phyloP scores from a whole-genome alignment of 2,797 vertebrate species.

The Scyliorhinus canicula region DNA sequence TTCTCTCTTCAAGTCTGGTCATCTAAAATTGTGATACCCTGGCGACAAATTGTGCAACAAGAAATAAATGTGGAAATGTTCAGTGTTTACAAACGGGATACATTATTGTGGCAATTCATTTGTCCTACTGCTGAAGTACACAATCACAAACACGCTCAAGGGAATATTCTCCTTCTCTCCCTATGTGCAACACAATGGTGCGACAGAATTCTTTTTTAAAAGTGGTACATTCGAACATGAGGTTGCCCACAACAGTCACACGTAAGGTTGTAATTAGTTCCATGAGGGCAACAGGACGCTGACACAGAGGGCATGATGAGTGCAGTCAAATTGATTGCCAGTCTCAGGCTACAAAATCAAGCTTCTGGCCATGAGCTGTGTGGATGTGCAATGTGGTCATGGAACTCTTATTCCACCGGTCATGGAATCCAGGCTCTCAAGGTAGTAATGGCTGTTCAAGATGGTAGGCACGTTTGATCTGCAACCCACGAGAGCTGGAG shows the following conservation, averaged over 20 bases:
- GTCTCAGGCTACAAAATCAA: no score
- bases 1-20: not conserved
- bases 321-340: no score
- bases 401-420: no score
- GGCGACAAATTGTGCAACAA: not conserved
- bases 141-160: not conserved
- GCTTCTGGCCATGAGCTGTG: no score
- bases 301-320: no score
- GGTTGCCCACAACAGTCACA: not conserved
- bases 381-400: no score
- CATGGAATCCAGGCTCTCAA: no score
- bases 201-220: not conserved
- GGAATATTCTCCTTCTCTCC: not conserved
- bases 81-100: not conserved
- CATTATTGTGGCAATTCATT: not conserved
- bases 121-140: not conserved
- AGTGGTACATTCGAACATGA: not conserved
- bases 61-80: not conserved
- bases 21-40: not conserved
- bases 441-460: no score
- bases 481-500: no score
- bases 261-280: no score
- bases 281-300: no score
- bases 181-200: not conserved
- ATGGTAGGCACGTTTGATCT: no score